Base-by-base conservation (phyloP, 1,140 invertebrate species). In the Panagrolaimus sp. region DNA sequence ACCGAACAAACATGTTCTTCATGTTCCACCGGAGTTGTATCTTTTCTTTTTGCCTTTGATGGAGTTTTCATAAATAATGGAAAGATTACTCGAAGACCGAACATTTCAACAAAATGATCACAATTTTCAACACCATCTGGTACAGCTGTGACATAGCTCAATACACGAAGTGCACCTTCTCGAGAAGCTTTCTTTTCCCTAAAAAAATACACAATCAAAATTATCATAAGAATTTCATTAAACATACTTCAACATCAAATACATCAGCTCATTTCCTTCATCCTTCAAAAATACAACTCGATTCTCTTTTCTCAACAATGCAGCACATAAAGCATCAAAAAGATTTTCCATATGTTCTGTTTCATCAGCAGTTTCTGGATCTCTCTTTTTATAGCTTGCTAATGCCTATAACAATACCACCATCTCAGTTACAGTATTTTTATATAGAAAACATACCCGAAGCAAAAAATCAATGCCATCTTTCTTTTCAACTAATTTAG, bases 11-110 rank as follows among this genome's bases (percentile, higher is more conserved):
- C 75, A 62, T 76, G 83, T 90, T 91, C 91, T 88, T 97, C 94
- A 77, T 95, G 90, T 84, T 96, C 92, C 83, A 95, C 91, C 7
- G 90, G 79, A 9, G 90, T 90, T 15, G 94, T 87, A 43, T 95
- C 88, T 78, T 90, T 90, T 83, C 90, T 91, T 72, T 91, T 88
- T 75, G 90, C 89, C 77, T 90, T 91, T 68, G 90, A 92, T 5
- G 94, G 94, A 0, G 95, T 97, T 86, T 96, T 95, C 95, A 98
- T 98, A 82, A 98, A 98, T 0, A 99, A 85, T 1, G 96, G 95
- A 85, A 99, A 98, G 65, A 98, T 90, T 1, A 93, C 96, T 43
- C 94, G 86, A 9, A 99, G 87, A 0, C 96, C 96, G 1, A 98
- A 87, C 77, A 98, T 98, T 83, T 99, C 96, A 0, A 99, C 91